Conservation (phyloP, 2,113 vertebrate species). For the Anarhynchus alexandrinus region DNA sequence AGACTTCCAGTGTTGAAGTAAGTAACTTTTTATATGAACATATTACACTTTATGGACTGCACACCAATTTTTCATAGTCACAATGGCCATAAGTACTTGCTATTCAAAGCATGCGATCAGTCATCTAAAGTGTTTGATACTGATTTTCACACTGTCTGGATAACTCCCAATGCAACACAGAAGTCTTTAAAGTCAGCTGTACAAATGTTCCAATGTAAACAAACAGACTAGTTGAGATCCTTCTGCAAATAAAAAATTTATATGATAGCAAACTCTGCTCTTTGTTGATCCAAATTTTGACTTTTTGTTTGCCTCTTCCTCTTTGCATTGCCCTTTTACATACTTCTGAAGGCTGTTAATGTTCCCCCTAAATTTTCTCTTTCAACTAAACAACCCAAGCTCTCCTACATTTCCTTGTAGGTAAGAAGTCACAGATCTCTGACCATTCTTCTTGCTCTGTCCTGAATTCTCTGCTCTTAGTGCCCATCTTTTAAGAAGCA, state of each 20-base stretch:
- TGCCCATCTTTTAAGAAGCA: not conserved
- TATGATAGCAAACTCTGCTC: not conserved
- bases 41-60: not conserved
- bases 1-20: not conserved
- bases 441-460: not conserved
- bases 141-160: slow-evolving; percentile 7
- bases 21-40: not conserved
- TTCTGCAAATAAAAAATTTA: not conserved
- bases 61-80: not conserved
- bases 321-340: not conserved
- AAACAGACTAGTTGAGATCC: not conserved
- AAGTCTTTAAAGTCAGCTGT: not conserved
- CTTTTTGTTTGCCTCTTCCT: not conserved
- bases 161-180: not conserved
- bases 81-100: not conserved
- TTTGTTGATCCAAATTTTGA: not conserved
- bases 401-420: not conserved
- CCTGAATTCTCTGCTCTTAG: not conserved
- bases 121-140: not conserved
- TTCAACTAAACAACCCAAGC: not conserved
- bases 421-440: not conserved
- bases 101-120: not conserved
- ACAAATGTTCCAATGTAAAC: not conserved
- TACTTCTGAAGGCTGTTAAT: not conserved
- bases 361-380: not conserved